Percentiles rank a stretch among this genome's conserved stretches.
phyloP scores from a whole-genome alignment of 2,113 vertebrate genomes.

The Eptesicus fuscus region DNA sequence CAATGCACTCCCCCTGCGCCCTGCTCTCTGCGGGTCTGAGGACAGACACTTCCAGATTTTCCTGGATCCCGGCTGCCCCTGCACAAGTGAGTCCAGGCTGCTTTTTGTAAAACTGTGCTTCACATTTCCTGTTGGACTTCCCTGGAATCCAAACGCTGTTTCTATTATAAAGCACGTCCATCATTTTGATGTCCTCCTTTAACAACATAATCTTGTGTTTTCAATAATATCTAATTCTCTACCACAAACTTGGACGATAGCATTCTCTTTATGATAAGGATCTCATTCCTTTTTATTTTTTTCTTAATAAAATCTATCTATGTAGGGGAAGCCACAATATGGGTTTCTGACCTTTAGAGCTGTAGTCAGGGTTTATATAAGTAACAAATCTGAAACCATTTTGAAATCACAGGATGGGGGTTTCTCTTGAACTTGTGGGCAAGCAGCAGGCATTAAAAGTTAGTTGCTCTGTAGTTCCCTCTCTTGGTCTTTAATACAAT shows the following conservation, averaged over 20 bases:
- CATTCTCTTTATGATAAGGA: neutral
- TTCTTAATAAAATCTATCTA: neutral
- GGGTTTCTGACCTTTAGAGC: neutral
- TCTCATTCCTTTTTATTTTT: neutral
- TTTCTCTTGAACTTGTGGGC: neutral
- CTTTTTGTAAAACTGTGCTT: neutral
- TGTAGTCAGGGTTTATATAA: neutral
- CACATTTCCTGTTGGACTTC: neutral
- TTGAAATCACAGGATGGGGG: neutral
- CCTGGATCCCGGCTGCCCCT: neutral
- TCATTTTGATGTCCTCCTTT: neutral
- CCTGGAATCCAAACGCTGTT: neutral
- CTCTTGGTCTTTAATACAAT: neutral
- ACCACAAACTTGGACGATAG: neutral
- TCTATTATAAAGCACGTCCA: neutral
- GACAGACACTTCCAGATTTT: constrained; percentile 13
- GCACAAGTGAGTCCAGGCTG: neutral
- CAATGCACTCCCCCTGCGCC: fast-evolving
- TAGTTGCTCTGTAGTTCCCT: neutral
- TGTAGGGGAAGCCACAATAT: neutral
- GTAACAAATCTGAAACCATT: neutral
- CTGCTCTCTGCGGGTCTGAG: neutral
- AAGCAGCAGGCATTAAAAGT: constrained; percentile 24
- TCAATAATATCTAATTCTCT: neutral
- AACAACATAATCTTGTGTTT: neutral